Base-by-base conservation (phyloP, 1,140 invertebrate species). In the Heterodera carotae region DNA sequence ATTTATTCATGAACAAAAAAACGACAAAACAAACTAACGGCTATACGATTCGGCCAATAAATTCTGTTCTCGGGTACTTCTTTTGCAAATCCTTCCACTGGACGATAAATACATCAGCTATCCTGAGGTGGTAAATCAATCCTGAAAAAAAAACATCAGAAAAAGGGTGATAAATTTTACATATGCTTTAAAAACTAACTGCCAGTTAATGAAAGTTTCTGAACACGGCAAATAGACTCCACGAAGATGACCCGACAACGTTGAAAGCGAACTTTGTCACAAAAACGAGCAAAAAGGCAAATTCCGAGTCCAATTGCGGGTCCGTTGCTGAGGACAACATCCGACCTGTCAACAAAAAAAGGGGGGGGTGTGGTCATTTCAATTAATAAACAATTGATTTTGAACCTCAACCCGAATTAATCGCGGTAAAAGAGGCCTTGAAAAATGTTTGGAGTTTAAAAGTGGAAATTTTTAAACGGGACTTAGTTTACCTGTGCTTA, bases 301-400 rank as follows among this genome's bases (percentile, higher is more conserved):
- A 95, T 88, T 39, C 94, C 95, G 78, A 98, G 91, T 89, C 95
- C 97, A 6, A 94, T 97, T 33, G 95, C 96, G 70, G 96, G 96
- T 0, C 96, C 96, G 90, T 98, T 98, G 85, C 93, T 94, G 2
- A 97, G 87, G 75, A 96, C 90, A 75, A 85, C 27, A 75, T 86
- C 79, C n/a, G 83, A 79, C 10, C 82, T 67, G 31, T 66, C 48
- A 56, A 34, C 33, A 33, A 18, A 59, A 29, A 31, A 69, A 0
- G 39, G n/a, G n/a, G n/a, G n/a, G n/a, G n/a, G n/a, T n/a, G n/a
- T n/a, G n/a, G n/a, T n/a, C n/a, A n/a, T n/a, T n/a, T n/a, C n/a
- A n/a, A n/a, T n/a, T n/a, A n/a, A n/a, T n/a, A n/a, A n/a, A n/a
- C n/a, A n/a, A n/a, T n/a, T n/a, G n/a, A n/a, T n/a, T n/a, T n/a